Conservation (phyloP, 2,113 vertebrate species). For the Microcebus griseorufus region DNA sequence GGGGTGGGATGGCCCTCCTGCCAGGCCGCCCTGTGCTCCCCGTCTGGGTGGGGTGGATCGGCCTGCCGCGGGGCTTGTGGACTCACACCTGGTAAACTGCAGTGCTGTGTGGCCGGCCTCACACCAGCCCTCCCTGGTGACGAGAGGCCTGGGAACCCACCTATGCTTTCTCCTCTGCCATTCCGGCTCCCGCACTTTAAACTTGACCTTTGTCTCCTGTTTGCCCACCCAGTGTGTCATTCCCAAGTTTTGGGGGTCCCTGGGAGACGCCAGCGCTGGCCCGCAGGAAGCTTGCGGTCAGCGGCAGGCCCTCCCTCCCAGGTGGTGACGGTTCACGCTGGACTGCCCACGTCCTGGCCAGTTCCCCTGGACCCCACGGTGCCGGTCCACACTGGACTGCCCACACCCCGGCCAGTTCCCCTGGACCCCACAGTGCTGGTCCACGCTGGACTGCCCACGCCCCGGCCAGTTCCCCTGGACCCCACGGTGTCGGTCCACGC, state of each 20-base stretch:
- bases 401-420: fast-evolving
- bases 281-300: fast-evolving
- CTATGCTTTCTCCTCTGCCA: fast-evolving
- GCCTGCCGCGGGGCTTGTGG: neutral
- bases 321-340: neutral
- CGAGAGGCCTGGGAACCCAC: neutral
- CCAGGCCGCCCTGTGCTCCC: too few species aligned
- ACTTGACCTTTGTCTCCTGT: fast-evolving
- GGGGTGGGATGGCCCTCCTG: too few species aligned
- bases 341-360: neutral
- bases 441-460: fast-evolving
- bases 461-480: neutral
- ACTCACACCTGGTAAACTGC: neutral
- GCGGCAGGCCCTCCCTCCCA: neutral
- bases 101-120: neutral
- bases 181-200: fast-evolving
- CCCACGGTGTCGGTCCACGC: neutral
- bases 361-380: neutral
- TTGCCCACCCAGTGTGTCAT: fast-evolving
- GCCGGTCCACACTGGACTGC: neutral
- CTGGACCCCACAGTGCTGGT: neutral
- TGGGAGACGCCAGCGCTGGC: fast-evolving
- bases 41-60: too few species aligned
- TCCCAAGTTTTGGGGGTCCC: too few species aligned
- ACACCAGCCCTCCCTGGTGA: fast-evolving